These are phyloP conservation scores for Sinonovacula constricta DNA, from an alignment of 1,140 invertebrate genomes.

Conservation along the genomic window DNA sequence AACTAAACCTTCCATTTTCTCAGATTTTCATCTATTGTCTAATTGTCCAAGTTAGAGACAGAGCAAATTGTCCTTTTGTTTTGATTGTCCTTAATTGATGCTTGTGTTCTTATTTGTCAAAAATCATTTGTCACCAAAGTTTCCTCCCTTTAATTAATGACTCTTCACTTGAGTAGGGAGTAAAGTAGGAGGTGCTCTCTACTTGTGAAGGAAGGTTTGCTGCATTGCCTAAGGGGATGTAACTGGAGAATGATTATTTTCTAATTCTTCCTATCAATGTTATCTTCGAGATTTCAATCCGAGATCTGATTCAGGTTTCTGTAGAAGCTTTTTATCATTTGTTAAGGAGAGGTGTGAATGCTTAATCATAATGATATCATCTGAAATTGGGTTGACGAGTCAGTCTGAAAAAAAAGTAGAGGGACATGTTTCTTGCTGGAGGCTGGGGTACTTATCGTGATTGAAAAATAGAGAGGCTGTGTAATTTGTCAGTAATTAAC, in stretches of 20 bases:
- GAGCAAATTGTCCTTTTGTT: too few species aligned
- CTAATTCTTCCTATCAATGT: constrained; percentile 46
- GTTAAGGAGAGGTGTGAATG: constrained; percentile 22
- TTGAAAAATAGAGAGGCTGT: constrained; percentile 45
- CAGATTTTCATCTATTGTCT: too few species aligned
- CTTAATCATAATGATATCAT: constrained; percentile 48
- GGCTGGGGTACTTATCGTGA: constrained; percentile 44
- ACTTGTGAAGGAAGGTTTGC: too few species aligned
- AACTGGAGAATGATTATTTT: constrained; percentile 16
- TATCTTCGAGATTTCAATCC: constrained; percentile 40
- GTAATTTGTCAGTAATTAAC: constrained; percentile 55
- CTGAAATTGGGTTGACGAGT: constrained; percentile 16
- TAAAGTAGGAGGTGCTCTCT: too few species aligned
- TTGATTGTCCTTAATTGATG: too few species aligned
- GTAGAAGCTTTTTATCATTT: constrained; percentile 38
- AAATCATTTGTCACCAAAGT: too few species aligned
- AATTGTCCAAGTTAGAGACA: too few species aligned
- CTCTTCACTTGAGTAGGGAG: too few species aligned
- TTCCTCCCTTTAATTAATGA: too few species aligned
- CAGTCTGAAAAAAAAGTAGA: not conserved
- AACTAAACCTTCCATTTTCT: too few species aligned
- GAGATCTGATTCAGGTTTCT: constrained; percentile 24
- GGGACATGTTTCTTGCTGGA: not conserved
- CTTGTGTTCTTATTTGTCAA: too few species aligned
- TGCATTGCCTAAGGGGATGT: not conserved